Evolutionary conservation across 2,888 invertebrate genomes (phyloP), one percentile per base, ranked within the genome.

Genomic region (Periphyllus acericola): DNA sequence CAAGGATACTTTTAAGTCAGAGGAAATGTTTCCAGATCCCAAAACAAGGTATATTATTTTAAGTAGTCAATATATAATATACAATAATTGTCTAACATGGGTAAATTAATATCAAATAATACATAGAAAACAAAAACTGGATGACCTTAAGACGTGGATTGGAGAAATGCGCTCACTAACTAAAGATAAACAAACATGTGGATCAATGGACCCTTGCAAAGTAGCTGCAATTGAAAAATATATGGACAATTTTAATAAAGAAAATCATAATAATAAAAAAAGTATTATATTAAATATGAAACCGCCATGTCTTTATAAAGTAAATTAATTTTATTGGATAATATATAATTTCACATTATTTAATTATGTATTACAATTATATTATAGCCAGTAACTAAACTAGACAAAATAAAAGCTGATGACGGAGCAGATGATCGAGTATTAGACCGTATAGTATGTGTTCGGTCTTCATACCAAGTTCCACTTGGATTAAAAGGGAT

Each of bases 401-500:
- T 93, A 68, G 93, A 93, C 9, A 92, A 92, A 89, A 90, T 93
- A 55, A 91, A 93, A 14, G 96, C 97, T 0, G 97, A 97, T 92
- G 92, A 94, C 0, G 92, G 92, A 17, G 94, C 95, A 0, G 93
- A 93, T 84, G 96, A 93, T 92, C 91, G 92, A 89, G 91, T 99
- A 89, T 95, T 96, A 90, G 98, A 99, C 92, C 94, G 99, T 83
- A 94, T 99, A 78, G 94, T 98, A 8, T 95, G 95, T 91, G 94
- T 96, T 0, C 93, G 95, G 55, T 94, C 94, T 60, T 94, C 94
- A 83, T 95, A 94, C 91, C 93, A 95, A 1, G 96, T 97, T 29
- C 98, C 98, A 0, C 92, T 96, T 9, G 98, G 98, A 1, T 93
- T 94, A 19, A 94, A 94, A 89, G 99, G 99, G 52, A 98, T 97